Evolutionary conservation across 2,113 vertebrate genomes (phyloP).

Genomic region (Malurus cyaneus): DNA sequence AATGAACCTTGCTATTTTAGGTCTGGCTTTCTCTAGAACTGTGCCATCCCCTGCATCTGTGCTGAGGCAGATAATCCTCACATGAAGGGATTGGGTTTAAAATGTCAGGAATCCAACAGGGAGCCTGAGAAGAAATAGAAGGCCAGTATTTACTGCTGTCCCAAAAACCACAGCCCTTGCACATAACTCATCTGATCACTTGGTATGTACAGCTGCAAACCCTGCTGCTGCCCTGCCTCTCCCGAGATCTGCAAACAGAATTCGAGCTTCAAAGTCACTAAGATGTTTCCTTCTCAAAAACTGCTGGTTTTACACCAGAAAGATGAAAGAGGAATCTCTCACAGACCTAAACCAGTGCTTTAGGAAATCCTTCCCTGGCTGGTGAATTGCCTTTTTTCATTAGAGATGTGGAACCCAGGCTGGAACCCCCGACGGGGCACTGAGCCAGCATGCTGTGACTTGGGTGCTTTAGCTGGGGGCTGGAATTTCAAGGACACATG

Average conservation of each 20-base stretch:
- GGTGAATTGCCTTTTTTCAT: background rate
- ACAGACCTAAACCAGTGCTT: background rate
- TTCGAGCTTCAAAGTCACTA: background rate
- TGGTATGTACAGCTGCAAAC: background rate
- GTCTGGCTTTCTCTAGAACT: slow-evolving; percentile 5
- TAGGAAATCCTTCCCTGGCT: background rate
- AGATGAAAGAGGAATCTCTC: background rate
- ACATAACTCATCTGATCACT: background rate
- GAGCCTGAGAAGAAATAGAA: background rate
- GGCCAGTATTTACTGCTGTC: background rate
- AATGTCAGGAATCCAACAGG: background rate
- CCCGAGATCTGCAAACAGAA: background rate
- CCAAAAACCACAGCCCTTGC: background rate
- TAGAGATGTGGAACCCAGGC: background rate
- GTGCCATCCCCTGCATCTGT: background rate
- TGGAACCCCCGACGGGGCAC: background rate
- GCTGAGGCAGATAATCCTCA: slow-evolving; percentile 21
- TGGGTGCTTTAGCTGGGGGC: background rate
- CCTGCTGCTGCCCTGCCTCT: background rate
- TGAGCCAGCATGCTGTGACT: background rate
- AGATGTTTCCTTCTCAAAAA: background rate
- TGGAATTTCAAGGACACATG: background rate
- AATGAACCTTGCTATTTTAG: slow-evolving; percentile 40
- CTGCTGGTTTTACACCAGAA: background rate
- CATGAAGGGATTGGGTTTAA: slow-evolving; percentile 5